Evolutionary conservation across 64 coral and sea anemone species (phyloP).

Genomic region (Dendrophyllia cribrosa): DNA sequence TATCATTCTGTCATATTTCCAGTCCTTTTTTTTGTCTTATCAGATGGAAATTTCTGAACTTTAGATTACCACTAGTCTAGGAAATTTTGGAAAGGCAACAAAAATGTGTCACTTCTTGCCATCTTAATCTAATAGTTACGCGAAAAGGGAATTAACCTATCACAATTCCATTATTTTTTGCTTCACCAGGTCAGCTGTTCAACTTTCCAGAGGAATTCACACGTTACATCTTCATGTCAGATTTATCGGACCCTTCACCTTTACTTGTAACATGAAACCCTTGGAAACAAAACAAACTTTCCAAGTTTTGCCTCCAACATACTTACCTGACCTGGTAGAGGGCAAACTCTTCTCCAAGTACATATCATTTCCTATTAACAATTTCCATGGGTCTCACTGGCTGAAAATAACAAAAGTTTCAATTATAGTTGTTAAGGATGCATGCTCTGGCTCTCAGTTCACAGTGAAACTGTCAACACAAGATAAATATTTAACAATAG

Average conservation of each 20-base stretch:
- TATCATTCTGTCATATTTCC: too few species aligned
- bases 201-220: constrained; percentile 85
- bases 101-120: too few species aligned
- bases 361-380: constrained; percentile 76
- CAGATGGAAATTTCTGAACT: too few species aligned
- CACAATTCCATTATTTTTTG: neutral
- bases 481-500: constrained; percentile 63
- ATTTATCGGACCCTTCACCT: constrained; percentile 70
- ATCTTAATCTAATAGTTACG: too few species aligned
- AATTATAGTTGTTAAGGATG: neutral
- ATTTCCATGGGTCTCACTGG: constrained; percentile 80
- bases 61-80: too few species aligned
- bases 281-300: constrained; percentile 53
- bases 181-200: constrained; percentile 75
- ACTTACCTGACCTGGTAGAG: constrained; percentile 89
- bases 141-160: neutral
- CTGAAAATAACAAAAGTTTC: constrained; percentile 82
- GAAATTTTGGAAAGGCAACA: too few species aligned
- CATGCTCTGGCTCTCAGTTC: constrained; percentile 17
- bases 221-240: constrained; percentile 77
- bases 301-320: constrained; percentile 67
- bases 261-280: constrained; percentile 71
- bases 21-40: too few species aligned
- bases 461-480: constrained; percentile 36
- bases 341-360: constrained; percentile 81